phyloP scores from a whole-genome alignment of 2,113 vertebrate species.

The Dolichotis patagonum region DNA sequence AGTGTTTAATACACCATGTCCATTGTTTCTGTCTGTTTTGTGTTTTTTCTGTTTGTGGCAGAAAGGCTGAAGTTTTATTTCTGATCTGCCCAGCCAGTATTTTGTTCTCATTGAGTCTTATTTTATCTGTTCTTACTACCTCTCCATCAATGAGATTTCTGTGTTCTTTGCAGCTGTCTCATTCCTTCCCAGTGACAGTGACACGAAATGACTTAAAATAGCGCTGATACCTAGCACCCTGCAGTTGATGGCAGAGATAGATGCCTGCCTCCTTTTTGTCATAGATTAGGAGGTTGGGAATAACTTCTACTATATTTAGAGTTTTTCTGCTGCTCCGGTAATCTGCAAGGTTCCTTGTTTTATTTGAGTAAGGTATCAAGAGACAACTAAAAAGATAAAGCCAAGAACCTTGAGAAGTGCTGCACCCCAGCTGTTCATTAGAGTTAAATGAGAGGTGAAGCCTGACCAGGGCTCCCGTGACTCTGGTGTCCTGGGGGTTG shows the following conservation, averaged over 20 bases:
- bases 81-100: conserved; percentile 51
- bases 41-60: not conserved
- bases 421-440: not conserved
- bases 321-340: not conserved
- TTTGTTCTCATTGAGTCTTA: conserved; percentile 1
- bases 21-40: not conserved
- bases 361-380: not conserved
- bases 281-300: not conserved
- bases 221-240: not conserved
- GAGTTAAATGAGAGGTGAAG: not conserved
- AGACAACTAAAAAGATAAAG: not conserved
- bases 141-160: conserved; percentile 57
- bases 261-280: not conserved
- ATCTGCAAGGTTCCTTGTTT: not conserved
- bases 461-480: not conserved
- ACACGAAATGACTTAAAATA: not conserved
- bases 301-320: not conserved
- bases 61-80: conserved; percentile 48
- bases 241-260: not conserved
- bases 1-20: conserved; percentile 10
- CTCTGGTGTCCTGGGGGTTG: not conserved
- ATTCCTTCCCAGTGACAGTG: conserved; percentile 25
- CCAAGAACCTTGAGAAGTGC: not conserved
- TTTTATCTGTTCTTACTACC: conserved; percentile 62
- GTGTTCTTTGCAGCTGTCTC: conserved; percentile 34